A percentile compares a stretch with the other conserved stretches of the same genome.
phyloP scores from a whole-genome alignment of 53 echinoderm and acorn worm species.

The Henricia sp. region DNA sequence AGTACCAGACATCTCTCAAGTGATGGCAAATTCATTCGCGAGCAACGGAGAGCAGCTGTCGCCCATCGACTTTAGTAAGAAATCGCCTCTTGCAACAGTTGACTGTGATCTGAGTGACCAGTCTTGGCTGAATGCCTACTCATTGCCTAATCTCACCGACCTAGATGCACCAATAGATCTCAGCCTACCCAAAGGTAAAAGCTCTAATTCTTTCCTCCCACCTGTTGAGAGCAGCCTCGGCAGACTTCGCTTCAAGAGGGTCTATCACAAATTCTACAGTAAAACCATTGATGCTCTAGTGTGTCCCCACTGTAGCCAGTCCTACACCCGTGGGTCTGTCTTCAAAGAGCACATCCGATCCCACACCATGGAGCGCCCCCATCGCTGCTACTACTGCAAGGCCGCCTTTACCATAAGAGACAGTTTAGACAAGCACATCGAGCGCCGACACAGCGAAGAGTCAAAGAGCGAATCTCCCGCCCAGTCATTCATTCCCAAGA shows the following conservation, averaged over 20 bases:
- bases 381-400: slow-evolving; percentile 84
- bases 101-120: slow-evolving; percentile 37
- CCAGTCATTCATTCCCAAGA: slow-evolving; percentile 90
- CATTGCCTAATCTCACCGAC: slow-evolving; percentile 42
- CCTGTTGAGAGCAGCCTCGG: slow-evolving; percentile 57
- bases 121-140: slow-evolving; percentile 48
- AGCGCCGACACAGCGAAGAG: slow-evolving; percentile 73
- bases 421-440: slow-evolving; percentile 90
- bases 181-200: slow-evolving; percentile 74
- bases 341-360: slow-evolving; percentile 91
- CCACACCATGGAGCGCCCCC: slow-evolving; percentile 87
- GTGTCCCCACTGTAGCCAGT: slow-evolving; percentile 84
- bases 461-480: slow-evolving; percentile 45
- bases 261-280: slow-evolving; percentile 92
- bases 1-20: slow-evolving; percentile 44
- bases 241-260: slow-evolving; percentile 77
- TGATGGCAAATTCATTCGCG: slow-evolving; percentile 61
- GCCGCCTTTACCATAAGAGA: slow-evolving; percentile 93
- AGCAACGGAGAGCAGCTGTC: slow-evolving; percentile 75
- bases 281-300: slow-evolving; percentile 77
- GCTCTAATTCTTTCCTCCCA: slow-evolving; percentile 36
- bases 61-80: slow-evolving; percentile 90
- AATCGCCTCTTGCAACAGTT: slow-evolving; percentile 7
- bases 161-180: slow-evolving; percentile 79
- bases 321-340: slow-evolving; percentile 74